Evolutionary conservation across 64 coral and sea anemone species (phyloP).

Genomic region (Montipora foliosa): DNA sequence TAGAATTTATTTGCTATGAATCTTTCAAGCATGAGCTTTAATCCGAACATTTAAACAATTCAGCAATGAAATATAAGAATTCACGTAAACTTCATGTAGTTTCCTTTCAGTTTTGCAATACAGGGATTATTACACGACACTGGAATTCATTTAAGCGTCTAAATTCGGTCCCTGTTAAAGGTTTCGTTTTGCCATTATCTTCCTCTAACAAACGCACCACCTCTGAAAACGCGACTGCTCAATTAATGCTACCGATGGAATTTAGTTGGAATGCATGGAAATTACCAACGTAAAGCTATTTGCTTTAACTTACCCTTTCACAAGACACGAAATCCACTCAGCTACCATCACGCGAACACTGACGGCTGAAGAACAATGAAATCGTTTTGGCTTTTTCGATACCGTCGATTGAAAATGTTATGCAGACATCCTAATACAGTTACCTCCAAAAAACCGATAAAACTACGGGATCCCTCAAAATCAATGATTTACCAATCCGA

Average conservation of each 20-base stretch:
- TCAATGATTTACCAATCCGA: background rate
- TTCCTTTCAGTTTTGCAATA: too few species aligned
- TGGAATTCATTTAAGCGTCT: too few species aligned
- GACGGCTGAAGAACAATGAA: background rate
- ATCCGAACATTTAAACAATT: background rate
- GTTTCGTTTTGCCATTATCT: too few species aligned
- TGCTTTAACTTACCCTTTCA: conserved; percentile 43
- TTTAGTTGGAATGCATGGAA: background rate
- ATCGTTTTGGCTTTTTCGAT: background rate
- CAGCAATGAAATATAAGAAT: too few species aligned
- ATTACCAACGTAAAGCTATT: background rate
- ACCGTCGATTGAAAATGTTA: background rate
- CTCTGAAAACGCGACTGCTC: too few species aligned
- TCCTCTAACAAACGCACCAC: too few species aligned
- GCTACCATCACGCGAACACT: conserved; percentile 42
- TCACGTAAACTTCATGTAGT: too few species aligned
- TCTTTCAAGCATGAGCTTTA: background rate
- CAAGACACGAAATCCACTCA: conserved; percentile 76
- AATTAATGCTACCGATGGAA: too few species aligned
- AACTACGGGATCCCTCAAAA: background rate
- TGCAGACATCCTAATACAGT: background rate
- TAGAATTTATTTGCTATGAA: too few species aligned
- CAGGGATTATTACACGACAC: too few species aligned
- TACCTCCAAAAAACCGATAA: background rate
- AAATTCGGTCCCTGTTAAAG: too few species aligned